Evolutionary conservation across 2,797 vertebrate genomes (phyloP).

Genomic region (Notolepis coatsorum): DNA sequence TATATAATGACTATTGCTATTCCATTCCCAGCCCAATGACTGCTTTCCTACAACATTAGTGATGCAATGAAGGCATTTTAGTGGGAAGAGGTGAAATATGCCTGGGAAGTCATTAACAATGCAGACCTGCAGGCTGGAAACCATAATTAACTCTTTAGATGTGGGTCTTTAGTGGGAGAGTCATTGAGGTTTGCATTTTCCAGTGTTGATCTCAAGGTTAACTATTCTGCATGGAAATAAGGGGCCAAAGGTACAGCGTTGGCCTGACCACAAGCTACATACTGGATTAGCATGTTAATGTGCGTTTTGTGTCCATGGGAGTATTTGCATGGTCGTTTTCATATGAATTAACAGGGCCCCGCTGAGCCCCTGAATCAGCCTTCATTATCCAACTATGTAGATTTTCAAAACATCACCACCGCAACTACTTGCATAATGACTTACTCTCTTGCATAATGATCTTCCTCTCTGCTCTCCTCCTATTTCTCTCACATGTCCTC

Average conservation of each 20-base stretch:
- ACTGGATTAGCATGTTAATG: slow-evolving; percentile 61
- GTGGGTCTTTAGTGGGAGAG: slow-evolving; percentile 45
- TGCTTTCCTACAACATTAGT: slow-evolving; percentile 21
- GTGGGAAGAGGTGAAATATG: slow-evolving; percentile 34
- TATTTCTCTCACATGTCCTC: slow-evolving; percentile 16
- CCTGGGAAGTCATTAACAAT: slow-evolving; percentile 47
- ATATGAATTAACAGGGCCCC: slow-evolving; percentile 33
- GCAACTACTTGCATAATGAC: slow-evolving; percentile 13
- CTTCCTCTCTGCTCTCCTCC: slow-evolving; percentile 5
- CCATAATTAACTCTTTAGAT: slow-evolving; percentile 62
- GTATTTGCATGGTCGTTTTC: slow-evolving; percentile 43
- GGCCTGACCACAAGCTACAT: slow-evolving; percentile 52
- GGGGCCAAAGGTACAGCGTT: slow-evolving; percentile 44
- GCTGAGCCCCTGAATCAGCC: slow-evolving; percentile 1
- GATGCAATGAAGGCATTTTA: slow-evolving; percentile 32
- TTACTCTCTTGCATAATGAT: too few species aligned
- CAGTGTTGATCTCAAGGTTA: slow-evolving; percentile 62
- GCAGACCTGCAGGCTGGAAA: slow-evolving; percentile 51
- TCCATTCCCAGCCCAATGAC: slow-evolving; percentile 15
- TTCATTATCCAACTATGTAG: slow-evolving; percentile 9
- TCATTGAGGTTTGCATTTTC: slow-evolving; percentile 61
- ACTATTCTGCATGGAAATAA: slow-evolving; percentile 65
- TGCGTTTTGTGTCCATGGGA: slow-evolving; percentile 52
- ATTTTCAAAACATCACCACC: slow-evolving; percentile 20
- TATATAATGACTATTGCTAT: slow-evolving; percentile 3